Conservation (phyloP, 30 jellyfish, hydroid and myxozoan species). For the Nemopilema nomurai region DNA sequence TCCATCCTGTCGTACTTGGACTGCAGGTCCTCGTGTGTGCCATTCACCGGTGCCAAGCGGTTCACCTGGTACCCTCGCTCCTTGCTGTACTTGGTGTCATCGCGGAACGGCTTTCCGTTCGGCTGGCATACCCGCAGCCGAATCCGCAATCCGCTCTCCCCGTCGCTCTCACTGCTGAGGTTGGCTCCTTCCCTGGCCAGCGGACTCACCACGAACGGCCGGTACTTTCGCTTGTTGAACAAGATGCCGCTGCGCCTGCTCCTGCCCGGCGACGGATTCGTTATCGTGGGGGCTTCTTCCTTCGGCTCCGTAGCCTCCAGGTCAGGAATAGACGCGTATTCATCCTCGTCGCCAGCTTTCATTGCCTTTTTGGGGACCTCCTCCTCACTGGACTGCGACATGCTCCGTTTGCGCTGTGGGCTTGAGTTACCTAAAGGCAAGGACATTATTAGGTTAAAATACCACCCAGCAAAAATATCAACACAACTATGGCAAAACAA, state of each 20-base stretch:
- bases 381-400: slow-evolving; percentile 74
- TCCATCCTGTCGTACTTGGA: background rate
- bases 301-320: slow-evolving; percentile 22
- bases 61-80: slow-evolving; percentile 17
- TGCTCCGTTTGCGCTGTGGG: slow-evolving; percentile 54
- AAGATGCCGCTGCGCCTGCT: slow-evolving; percentile 95
- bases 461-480: too few species aligned
- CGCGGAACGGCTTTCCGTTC: slow-evolving; percentile 37
- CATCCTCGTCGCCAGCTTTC: slow-evolving; percentile 27
- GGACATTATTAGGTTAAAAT: too few species aligned
- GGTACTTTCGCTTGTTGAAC: slow-evolving; percentile 88
- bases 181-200: slow-evolving; percentile 59
- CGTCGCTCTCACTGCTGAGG: slow-evolving; percentile 65
- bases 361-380: slow-evolving; percentile 30
- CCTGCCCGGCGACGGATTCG: slow-evolving; percentile 97
- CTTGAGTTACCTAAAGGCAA: slow-evolving; percentile 29
- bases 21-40: slow-evolving; percentile 1
- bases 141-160: slow-evolving; percentile 37
- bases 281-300: slow-evolving; percentile 2
- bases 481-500: too few species aligned
- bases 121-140: slow-evolving; percentile 60
- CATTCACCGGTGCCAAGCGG: slow-evolving; percentile 17
- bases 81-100: slow-evolving; percentile 14
- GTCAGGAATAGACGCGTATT: background rate
- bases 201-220: slow-evolving; percentile 86